phyloP scores from a whole-genome alignment of 2,888 invertebrate genomes.

The Tyria jacobaeae region DNA sequence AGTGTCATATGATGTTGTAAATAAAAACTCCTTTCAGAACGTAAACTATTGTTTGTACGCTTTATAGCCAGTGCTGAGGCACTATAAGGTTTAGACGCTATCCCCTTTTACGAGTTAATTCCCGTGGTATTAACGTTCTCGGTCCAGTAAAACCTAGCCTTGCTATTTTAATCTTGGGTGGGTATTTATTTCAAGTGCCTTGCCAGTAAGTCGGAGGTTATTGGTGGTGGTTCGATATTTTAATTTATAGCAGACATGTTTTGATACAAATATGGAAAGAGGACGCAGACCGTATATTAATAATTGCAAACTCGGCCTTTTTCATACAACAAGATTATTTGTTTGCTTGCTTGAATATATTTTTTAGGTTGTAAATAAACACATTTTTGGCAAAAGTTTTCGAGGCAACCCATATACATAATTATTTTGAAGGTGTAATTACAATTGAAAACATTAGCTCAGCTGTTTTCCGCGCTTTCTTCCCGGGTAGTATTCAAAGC shows the following conservation, averaged over 20 bases:
- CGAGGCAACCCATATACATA: too few species aligned
- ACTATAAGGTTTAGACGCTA: conserved; percentile 32
- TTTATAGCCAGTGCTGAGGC: conserved; percentile 38
- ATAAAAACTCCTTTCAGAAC: conserved; percentile 37
- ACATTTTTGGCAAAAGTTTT: too few species aligned
- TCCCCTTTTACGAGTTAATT: conserved; percentile 42
- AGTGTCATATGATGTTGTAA: conserved; percentile 18
- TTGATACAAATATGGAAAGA: too few species aligned
- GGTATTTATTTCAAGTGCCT: conserved; percentile 15
- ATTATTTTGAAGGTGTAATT: too few species aligned
- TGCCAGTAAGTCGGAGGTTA: not conserved
- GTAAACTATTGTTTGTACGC: conserved; percentile 39
- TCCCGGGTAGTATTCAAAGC: too few species aligned
- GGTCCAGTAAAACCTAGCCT: conserved; percentile 10
- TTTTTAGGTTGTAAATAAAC: too few species aligned
- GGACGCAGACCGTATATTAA: not conserved
- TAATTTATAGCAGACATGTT: too few species aligned
- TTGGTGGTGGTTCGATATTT: not conserved
- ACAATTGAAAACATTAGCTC: too few species aligned
- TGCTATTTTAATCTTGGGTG: conserved; percentile 6
- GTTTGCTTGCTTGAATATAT: too few species aligned
- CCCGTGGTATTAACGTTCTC: conserved; percentile 30
- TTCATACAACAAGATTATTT: not conserved
- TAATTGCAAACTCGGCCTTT: not conserved
- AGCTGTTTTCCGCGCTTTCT: too few species aligned